Evolutionary conservation across 2,888 invertebrate species (phyloP).

Genomic region (Leistus spinibarbis): DNA sequence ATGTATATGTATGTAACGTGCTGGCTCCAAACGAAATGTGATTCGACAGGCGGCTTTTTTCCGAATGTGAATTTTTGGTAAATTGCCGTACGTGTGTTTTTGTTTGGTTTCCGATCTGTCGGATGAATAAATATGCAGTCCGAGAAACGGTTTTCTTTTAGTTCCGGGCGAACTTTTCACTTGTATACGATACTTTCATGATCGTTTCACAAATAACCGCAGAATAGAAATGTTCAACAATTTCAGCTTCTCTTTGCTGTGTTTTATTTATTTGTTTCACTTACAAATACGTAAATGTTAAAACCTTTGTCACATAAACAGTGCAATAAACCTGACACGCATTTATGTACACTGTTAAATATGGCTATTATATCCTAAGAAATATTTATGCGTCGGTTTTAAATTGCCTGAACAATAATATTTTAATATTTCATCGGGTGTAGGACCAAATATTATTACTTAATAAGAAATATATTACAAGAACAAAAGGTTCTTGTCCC

Average conservation of each 20-base stretch:
- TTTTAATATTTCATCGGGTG: no score
- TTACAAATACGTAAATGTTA: background rate
- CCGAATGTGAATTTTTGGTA: slow-evolving; percentile 28
- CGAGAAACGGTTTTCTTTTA: slow-evolving; percentile 17
- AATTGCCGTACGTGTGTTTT: slow-evolving; percentile 30
- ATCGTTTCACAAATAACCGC: slow-evolving; percentile 25
- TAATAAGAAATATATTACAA: no score
- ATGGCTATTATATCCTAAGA: no score
- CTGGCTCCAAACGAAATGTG: background rate
- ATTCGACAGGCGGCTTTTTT: slow-evolving; percentile 4
- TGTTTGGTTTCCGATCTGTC: slow-evolving; percentile 21
- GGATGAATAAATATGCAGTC: slow-evolving; percentile 33
- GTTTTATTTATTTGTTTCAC: background rate
- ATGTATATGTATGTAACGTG: background rate
- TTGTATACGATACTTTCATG: slow-evolving; percentile 6
- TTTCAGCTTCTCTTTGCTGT: background rate
- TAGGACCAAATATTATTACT: no score
- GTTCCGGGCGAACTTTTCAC: slow-evolving; percentile 18
- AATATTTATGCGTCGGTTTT: no score
- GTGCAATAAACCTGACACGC: no score
- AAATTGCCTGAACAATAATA: no score
- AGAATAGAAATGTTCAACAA: background rate
- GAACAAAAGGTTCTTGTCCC: no score
- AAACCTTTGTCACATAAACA: no score
- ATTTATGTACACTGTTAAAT: no score